Conservation (phyloP, 2,797 vertebrate species). For the Myripristis jacobus region DNA sequence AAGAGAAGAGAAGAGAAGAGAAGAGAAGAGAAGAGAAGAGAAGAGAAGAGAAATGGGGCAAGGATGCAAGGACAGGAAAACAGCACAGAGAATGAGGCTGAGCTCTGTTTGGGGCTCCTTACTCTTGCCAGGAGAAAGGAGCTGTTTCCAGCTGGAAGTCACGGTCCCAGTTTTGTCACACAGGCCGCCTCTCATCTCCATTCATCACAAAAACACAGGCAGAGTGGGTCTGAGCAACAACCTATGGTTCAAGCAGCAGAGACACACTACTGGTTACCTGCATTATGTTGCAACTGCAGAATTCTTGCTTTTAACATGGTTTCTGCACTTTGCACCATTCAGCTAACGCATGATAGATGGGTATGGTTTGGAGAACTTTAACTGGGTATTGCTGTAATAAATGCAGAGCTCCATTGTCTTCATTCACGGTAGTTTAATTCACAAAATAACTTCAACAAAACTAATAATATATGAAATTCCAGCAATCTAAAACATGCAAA, state of each 20-base stretch:
- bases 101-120: constrained; percentile 43
- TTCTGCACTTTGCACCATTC: not conserved
- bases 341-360: not conserved
- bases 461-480: too few species aligned
- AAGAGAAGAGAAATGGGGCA: too few species aligned
- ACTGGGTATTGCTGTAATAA: too few species aligned
- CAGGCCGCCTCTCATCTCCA: constrained; percentile 50
- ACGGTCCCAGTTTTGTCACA: constrained; percentile 56
- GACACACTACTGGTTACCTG: constrained; percentile 14
- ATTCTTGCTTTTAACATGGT: too few species aligned
- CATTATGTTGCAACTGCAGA: not conserved
- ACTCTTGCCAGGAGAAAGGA: constrained; percentile 56
- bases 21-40: not conserved
- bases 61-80: too few species aligned
- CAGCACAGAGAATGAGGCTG: not conserved
- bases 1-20: constrained; percentile 11
- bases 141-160: constrained; percentile 64
- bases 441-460: too few species aligned
- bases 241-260: constrained; percentile 20
- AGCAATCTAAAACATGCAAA: too few species aligned
- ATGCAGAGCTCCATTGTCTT: too few species aligned
- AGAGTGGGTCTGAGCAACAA: constrained; percentile 33
- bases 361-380: too few species aligned
- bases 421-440: too few species aligned
- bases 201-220: constrained; percentile 55